Conservation (phyloP, 2,888 invertebrate genomes). For the Linyphia triangularis region DNA sequence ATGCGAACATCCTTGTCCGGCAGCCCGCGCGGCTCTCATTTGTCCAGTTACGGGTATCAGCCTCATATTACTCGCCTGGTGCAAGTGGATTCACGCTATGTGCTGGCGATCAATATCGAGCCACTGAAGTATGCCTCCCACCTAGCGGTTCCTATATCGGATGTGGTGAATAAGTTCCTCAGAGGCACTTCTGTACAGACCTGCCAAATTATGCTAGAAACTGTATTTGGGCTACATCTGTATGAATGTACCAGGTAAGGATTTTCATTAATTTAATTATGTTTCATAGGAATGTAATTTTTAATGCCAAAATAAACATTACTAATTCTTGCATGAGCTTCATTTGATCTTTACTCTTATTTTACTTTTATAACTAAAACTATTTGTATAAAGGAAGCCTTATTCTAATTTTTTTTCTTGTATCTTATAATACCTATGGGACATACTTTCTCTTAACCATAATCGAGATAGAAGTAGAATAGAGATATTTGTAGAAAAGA, state of each 20-base stretch:
- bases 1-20: conserved; percentile 62
- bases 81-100: conserved; percentile 61
- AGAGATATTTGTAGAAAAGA: no score
- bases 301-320: background rate
- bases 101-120: conserved; percentile 69
- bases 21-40: conserved; percentile 63
- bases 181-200: conserved; percentile 78
- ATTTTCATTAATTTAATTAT: background rate
- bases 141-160: conserved; percentile 73
- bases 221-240: conserved; percentile 88
- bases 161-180: conserved; percentile 76
- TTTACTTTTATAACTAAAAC: background rate
- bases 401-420: background rate
- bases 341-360: background rate
- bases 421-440: no score
- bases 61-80: conserved; percentile 64
- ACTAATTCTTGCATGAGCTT: no score
- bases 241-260: conserved; percentile 91
- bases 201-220: conserved; percentile 88
- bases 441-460: no score
- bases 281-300: background rate
- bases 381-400: background rate
- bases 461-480: no score
- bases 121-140: conserved; percentile 61
- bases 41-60: conserved; percentile 59